Percentiles rank a stretch among this genome's conserved stretches.
Conservation (phyloP, 2,797 vertebrate species). For the Gymnoscopelus braueri region DNA sequence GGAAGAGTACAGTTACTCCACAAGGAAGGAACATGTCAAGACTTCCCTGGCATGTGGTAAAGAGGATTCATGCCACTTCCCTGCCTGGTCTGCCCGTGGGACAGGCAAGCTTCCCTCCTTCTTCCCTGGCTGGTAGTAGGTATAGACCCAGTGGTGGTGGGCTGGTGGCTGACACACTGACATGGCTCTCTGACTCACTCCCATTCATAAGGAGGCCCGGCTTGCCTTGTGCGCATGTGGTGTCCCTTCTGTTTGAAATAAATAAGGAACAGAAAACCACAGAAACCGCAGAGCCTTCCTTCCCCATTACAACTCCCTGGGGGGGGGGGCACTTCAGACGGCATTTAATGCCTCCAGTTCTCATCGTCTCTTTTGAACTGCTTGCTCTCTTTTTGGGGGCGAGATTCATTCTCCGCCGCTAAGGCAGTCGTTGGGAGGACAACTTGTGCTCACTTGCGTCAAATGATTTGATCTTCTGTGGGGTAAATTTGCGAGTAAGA, state of each 20-base stretch:
- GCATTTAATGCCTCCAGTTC: neutral
- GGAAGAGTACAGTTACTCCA: too few species aligned
- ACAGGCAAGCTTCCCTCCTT: conserved; percentile 2
- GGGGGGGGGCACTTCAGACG: neutral
- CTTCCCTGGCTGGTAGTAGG: conserved; percentile 27
- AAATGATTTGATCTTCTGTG: too few species aligned
- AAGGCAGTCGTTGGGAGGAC: neutral
- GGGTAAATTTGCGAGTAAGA: too few species aligned
- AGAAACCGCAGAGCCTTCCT: conserved; percentile 64
- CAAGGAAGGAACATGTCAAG: too few species aligned
- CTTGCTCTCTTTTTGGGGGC: neutral
- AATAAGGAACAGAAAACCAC: conserved; percentile 53
- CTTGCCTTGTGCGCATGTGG: conserved; percentile 14
- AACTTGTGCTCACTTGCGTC: neutral
- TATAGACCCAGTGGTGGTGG: conserved; percentile 6
- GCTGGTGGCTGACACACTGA: conserved; percentile 20
- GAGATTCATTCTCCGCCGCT: neutral
- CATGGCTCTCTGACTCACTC: conserved; percentile 15
- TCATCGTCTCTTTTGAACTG: neutral
- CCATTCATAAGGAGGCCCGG: conserved; percentile 20
- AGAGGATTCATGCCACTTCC: too few species aligned
- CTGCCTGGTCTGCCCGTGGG: neutral
- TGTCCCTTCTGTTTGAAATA: conserved; percentile 48
- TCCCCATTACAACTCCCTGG: conserved; percentile 5
- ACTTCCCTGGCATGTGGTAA: too few species aligned